Conservation (phyloP, 2,797 vertebrate species). For the Sebastes matsubarae region DNA sequence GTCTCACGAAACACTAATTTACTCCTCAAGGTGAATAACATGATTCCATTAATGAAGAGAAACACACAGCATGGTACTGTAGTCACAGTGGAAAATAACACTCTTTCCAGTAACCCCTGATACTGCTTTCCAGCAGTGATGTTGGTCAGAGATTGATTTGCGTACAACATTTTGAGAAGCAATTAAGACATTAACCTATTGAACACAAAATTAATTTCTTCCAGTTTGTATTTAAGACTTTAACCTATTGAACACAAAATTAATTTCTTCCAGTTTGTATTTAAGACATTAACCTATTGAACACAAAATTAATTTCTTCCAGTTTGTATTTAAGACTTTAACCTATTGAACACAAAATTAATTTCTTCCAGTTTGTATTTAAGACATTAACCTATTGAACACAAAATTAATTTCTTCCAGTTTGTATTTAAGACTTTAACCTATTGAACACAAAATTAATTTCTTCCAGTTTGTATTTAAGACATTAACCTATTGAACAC, state of each 20-base stretch:
- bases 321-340: too few species aligned
- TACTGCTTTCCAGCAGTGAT: neutral
- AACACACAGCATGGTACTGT: conserved; percentile 18
- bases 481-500: neutral
- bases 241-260: neutral
- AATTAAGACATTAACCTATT: neutral
- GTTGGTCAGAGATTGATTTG: neutral
- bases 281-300: too few species aligned
- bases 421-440: neutral
- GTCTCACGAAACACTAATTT: conserved; percentile 63
- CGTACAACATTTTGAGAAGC: neutral
- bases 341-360: too few species aligned
- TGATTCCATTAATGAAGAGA: conserved; percentile 22
- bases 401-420: neutral
- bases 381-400: neutral
- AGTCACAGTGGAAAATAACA: neutral
- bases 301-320: too few species aligned
- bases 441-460: neutral
- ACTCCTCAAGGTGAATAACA: conserved; percentile 54
- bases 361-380: too few species aligned
- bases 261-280: neutral
- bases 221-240: neutral
- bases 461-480: too few species aligned
- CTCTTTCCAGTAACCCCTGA: neutral
- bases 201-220: neutral